Conservation (phyloP, 2,797 vertebrate species). For the Aplochiton taeniatus region DNA sequence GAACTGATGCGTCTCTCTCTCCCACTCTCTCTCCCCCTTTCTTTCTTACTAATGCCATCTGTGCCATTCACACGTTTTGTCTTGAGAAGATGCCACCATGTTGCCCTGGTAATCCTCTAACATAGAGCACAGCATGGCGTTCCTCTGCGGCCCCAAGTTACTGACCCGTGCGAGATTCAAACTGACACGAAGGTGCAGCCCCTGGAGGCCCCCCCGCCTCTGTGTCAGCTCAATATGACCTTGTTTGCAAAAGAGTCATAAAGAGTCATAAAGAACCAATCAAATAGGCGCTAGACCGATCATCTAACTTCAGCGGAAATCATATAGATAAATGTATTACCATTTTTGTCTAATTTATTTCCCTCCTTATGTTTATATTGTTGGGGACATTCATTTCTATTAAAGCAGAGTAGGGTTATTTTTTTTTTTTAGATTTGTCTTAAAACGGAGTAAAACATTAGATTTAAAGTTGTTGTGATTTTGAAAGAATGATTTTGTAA, state of each 20-base stretch:
- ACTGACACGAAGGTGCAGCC: conserved; percentile 17
- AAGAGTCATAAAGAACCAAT: conserved; percentile 10
- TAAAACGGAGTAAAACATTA: conserved; percentile 46
- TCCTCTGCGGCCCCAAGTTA: not conserved
- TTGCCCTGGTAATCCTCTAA: conserved; percentile 10
- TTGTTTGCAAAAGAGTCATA: not conserved
- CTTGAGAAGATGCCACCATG: conserved; percentile 20
- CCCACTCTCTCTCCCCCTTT: not conserved
- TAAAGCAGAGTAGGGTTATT: conserved; percentile 37
- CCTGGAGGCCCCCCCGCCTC: not conserved
- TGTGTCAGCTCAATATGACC: not conserved
- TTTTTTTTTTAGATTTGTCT: conserved; percentile 53
- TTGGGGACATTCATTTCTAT: conserved; percentile 31
- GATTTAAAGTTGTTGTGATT: conserved; percentile 42
- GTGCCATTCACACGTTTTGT: conserved; percentile 34
- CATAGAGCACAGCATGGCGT: conserved; percentile 20
- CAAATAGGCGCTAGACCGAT: conserved; percentile 21
- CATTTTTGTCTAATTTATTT: conserved; percentile 51
- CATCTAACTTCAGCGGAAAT: not conserved
- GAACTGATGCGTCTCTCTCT: conserved; percentile 5
- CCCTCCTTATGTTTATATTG: conserved; percentile 33
- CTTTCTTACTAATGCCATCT: conserved; percentile 23
- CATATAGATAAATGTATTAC: conserved; percentile 25
- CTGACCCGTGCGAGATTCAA: conserved; percentile 17
- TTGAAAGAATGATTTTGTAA: conserved; percentile 51